Conservation (phyloP, 2,888 invertebrate species). For the Piscicola geometra region DNA sequence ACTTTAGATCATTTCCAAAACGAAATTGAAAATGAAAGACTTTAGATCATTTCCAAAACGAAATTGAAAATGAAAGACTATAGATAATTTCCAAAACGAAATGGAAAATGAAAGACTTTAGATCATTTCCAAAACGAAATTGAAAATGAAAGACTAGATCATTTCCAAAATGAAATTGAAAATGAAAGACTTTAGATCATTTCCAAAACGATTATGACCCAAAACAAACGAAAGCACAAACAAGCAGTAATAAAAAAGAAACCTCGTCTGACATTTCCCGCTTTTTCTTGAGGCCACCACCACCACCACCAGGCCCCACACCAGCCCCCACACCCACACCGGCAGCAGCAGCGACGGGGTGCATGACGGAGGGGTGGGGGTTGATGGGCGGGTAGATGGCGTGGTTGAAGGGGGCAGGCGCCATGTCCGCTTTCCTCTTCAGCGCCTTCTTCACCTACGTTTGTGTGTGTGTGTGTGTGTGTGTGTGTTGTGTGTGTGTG, state of each 20-base stretch:
- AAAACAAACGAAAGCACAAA: background rate
- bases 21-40: background rate
- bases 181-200: too few relatives aligned
- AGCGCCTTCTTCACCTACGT: constrained; percentile 75
- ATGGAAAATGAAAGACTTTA: too few relatives aligned
- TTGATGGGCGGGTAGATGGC: background rate
- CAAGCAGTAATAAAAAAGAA: background rate
- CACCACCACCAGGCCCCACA: background rate
- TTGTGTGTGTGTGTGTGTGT: too few relatives aligned
- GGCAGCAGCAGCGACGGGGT: background rate
- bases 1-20: background rate
- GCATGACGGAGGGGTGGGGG: constrained; percentile 8
- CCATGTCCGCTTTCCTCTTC: constrained; percentile 97
- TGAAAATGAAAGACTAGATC: too few relatives aligned
- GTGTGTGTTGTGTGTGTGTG: too few relatives aligned
- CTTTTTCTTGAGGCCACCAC: constrained; percentile 30
- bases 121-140: too few relatives aligned
- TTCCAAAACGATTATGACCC: too few relatives aligned
- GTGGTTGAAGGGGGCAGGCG: constrained; percentile 64
- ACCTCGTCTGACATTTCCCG: constrained; percentile 21
- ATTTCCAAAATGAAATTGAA: too few relatives aligned
- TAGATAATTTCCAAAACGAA: too few relatives aligned
- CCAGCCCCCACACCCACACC: background rate
- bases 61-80: too few relatives aligned
- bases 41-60: background rate